Evolutionary conservation across 2,888 invertebrate genomes (phyloP), one percentile per base, ranked within the genome.

Genomic region (Acanthococcus lagerstroemiae): DNA sequence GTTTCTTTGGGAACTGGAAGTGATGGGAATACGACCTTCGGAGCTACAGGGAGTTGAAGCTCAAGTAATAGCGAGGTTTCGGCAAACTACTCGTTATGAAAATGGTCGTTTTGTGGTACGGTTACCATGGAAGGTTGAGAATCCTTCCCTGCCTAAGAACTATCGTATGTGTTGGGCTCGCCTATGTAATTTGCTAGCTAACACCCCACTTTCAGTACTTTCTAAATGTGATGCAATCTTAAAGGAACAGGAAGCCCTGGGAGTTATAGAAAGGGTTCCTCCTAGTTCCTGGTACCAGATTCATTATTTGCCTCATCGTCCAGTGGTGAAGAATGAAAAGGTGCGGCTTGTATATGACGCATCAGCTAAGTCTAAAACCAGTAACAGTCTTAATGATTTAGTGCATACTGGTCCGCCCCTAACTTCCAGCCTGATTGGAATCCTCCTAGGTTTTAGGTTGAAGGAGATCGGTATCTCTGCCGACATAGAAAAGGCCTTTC

Each of bases 401-500:
- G 12, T 37, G 12, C 37, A 37, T 37, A n/a, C 37, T 37, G 37
- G 37, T 37, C 37, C 37, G 12, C n/a, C 37, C 12, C n/a, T 37
- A 37, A n/a, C n/a, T 37, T 37, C 2, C n/a, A 37, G n/a, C n/a
- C 1, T 37, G 1, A 37, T n/a, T 37, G 37, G 37, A 2, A 37
- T 37, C 2, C 3, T 37, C 12, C n/a, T 37, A n/a, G n/a, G n/a
- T 37, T 56, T 56, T 27, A n/a, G 55, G 6, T 12, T 56, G 2
- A 7, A 30, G n/a, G 17, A 15, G 7, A 9, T 30, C 19, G 55
- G 1, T 19, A 27, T 56, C 5, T 12, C 21, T 7, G 55, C 55
- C 1, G 55, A 56, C 19, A 56, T 56, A 0, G 55, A 56, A 30
- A 56, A 56, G 21, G 55, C 55, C 4, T 56, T 56, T 19, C 37